These are phyloP conservation scores for Pampusana beccarii DNA, from an alignment of 2,113 vertebrate genomes.

Conservation along the genomic window DNA sequence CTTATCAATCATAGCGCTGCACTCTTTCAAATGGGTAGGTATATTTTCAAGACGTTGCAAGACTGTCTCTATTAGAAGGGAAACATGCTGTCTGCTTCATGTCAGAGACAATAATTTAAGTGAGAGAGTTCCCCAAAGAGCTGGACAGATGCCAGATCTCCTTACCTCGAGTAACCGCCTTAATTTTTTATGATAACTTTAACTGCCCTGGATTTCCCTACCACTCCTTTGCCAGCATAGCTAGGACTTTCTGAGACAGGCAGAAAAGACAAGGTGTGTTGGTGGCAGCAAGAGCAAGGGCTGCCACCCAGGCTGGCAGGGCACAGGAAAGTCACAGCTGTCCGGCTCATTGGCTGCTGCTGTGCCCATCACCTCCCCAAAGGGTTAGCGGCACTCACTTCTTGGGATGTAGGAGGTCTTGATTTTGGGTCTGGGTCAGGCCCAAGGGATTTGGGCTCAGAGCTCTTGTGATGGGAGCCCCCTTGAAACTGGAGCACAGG, in stretches of 20 bases:
- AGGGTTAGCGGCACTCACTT: fast-evolving
- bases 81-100: not conserved
- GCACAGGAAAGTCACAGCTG: not conserved
- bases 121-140: not conserved
- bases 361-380: not conserved
- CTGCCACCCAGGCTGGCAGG: not conserved
- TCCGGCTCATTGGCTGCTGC: fast-evolving
- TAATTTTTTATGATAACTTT: not conserved
- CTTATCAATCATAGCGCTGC: not conserved
- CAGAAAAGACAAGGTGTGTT: not conserved
- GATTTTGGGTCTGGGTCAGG: not conserved
- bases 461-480: not conserved
- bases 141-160: not conserved
- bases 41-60: not conserved
- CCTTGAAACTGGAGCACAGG: not conserved
- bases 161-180: not conserved
- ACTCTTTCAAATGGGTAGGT: not conserved
- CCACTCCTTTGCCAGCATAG: not conserved
- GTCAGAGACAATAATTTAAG: conserved; percentile 10
- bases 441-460: not conserved
- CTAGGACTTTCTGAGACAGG: not conserved
- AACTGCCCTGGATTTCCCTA: not conserved
- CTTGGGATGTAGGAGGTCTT: not conserved
- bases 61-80: not conserved
- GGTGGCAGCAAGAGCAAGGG: too few relatives aligned